Conservation (phyloP, 2,888 invertebrate genomes). For the Coleophora deauratella region DNA sequence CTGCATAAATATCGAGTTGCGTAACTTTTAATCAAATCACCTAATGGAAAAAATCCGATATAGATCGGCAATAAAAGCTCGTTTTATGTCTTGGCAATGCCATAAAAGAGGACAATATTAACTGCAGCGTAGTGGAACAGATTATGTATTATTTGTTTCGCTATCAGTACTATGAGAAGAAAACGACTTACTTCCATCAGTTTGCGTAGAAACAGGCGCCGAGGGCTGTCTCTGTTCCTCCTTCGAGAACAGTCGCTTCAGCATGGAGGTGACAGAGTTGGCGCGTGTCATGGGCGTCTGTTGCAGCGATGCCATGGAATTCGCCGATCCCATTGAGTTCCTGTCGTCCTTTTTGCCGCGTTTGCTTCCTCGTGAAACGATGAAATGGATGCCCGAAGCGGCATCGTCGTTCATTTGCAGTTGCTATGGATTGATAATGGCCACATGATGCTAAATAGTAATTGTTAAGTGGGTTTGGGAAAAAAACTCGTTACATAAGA, state of each 20-base stretch:
- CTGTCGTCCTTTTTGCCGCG: slow-evolving; percentile 58
- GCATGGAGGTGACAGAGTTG: slow-evolving; percentile 84
- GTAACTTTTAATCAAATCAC: background rate
- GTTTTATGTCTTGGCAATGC: background rate
- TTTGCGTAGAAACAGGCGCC: slow-evolving; percentile 34
- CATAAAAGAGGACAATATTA: background rate
- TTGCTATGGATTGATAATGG: slow-evolving; percentile 39
- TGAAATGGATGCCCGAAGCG: slow-evolving; percentile 83
- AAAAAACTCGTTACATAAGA: too few relatives aligned
- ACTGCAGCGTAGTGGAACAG: background rate
- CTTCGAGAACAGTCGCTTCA: slow-evolving; percentile 84
- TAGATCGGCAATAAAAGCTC: background rate
- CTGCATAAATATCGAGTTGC: background rate
- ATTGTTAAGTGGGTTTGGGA: too few relatives aligned
- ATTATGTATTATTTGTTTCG: background rate
- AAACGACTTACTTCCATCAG: slow-evolving; percentile 53
- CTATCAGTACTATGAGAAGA: too few relatives aligned
- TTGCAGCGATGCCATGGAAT: slow-evolving; percentile 74
- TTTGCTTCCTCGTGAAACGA: slow-evolving; percentile 72
- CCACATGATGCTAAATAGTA: background rate
- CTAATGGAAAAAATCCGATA: background rate
- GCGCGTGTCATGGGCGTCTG: slow-evolving; percentile 80
- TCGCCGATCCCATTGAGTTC: slow-evolving; percentile 63
- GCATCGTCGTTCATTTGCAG: slow-evolving; percentile 79
- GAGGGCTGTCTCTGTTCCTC: slow-evolving; percentile 74